A percentile compares a stretch with the other conserved stretches of the same genome.
These are phyloP conservation scores for Microcebus lehilahytsara DNA, from an alignment of 2,113 vertebrate genomes.

Conservation along the genomic window DNA sequence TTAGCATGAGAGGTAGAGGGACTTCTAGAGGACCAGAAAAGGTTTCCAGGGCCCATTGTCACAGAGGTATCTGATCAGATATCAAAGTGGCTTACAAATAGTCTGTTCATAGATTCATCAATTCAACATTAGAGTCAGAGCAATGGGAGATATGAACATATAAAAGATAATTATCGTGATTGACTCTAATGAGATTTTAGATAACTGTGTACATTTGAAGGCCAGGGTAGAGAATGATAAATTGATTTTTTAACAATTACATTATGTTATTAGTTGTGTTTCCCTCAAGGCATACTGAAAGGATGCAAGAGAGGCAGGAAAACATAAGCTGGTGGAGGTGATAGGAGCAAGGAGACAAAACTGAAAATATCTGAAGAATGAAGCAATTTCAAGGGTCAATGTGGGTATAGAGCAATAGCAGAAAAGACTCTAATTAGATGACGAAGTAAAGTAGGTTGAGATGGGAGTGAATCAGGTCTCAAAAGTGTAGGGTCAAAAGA, in stretches of 20 bases:
- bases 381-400: neutral
- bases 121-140: neutral
- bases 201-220: neutral
- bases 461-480: neutral
- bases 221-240: neutral
- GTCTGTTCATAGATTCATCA: neutral
- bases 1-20: neutral
- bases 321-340: neutral
- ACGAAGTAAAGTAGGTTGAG: neutral
- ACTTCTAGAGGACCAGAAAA: neutral
- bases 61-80: neutral
- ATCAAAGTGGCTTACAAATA: neutral
- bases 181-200: neutral
- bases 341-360: neutral
- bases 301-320: neutral
- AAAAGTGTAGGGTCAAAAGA: neutral
- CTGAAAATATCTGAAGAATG: neutral
- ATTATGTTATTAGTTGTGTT: neutral
- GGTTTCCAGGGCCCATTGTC: neutral
- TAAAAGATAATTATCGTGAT: neutral
- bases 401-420: neutral
- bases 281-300: neutral
- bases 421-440: neutral
- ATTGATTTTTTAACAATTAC: neutral
- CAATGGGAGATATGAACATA: neutral